Evolutionary conservation across 2,888 invertebrate species (phyloP).

Genomic region (Lottia gigantea): DNA sequence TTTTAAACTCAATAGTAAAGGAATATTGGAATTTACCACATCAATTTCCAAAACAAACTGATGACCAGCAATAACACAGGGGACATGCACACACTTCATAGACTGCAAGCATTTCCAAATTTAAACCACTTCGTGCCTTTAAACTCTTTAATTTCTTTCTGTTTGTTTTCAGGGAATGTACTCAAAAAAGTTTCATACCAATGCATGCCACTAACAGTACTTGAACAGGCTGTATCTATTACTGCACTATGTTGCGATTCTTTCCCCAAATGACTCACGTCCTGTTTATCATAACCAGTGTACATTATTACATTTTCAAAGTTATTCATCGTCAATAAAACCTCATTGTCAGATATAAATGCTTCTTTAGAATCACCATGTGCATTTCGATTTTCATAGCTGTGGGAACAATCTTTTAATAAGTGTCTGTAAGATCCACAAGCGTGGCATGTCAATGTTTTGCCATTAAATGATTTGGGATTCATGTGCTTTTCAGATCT

Average conservation of each 20-base stretch:
- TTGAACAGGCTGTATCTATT: background rate
- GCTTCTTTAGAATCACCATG: too few relatives aligned
- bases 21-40: background rate
- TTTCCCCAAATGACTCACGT: background rate
- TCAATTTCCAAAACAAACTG: slow-evolving; percentile 6
- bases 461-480: background rate
- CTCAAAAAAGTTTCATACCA: slow-evolving; percentile 4
- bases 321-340: too few relatives aligned
- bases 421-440: slow-evolving; percentile 5
- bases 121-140: background rate
- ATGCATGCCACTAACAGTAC: background rate
- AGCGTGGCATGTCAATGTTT: background rate
- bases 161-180: background rate
- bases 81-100: background rate
- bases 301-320: background rate
- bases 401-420: background rate
- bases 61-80: background rate
- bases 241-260: background rate
- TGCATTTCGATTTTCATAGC: too few relatives aligned
- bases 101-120: slow-evolving; percentile 7
- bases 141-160: background rate
- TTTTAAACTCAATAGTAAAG: background rate
- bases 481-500: background rate
- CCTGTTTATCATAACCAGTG: background rate
- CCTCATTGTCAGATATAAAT: too few relatives aligned